Percentiles rank a stretch among this genome's conserved stretches.
phyloP scores from a whole-genome alignment of 2,888 invertebrate genomes.

The Leptodirus hochenwartii region DNA sequence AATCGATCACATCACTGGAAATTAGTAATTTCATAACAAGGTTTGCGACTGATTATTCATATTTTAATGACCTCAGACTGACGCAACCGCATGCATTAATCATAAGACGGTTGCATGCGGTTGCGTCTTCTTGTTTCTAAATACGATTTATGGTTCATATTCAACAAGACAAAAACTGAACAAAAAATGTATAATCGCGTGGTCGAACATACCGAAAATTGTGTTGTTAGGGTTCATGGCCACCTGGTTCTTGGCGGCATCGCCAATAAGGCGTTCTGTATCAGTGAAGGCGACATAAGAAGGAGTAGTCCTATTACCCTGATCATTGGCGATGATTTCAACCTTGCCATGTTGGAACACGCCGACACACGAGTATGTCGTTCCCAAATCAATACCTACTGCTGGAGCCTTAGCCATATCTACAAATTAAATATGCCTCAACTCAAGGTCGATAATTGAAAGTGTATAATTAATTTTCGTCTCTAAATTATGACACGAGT shows the following conservation, averaged over 20 bases:
- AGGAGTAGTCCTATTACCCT: constrained; percentile 78
- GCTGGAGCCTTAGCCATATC: constrained; percentile 63
- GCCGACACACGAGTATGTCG: constrained; percentile 87
- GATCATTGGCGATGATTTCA: constrained; percentile 80
- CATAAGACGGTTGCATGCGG: no score
- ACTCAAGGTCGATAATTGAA: no score
- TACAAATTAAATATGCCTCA: constrained; percentile 13
- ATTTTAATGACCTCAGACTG: no score
- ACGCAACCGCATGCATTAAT: no score
- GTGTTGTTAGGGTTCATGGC: constrained; percentile 82
- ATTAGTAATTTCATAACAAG: no score
- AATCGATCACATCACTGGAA: no score
- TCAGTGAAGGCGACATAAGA: constrained; percentile 74
- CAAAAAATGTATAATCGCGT: not conserved
- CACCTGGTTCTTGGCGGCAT: constrained; percentile 69
- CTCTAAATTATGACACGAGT: no score
- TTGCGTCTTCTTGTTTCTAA: no score
- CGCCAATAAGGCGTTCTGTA: constrained; percentile 65
- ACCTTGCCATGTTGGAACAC: constrained; percentile 86
- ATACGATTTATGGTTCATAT: constrained; percentile 1
- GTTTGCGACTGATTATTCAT: no score
- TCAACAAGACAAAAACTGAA: constrained; percentile 3
- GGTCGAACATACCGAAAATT: constrained; percentile 49
- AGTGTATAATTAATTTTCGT: no score
- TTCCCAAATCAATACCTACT: constrained; percentile 91